These are phyloP conservation scores for Anas georgica DNA, from an alignment of 2,797 vertebrate species.

Conservation along the genomic window DNA sequence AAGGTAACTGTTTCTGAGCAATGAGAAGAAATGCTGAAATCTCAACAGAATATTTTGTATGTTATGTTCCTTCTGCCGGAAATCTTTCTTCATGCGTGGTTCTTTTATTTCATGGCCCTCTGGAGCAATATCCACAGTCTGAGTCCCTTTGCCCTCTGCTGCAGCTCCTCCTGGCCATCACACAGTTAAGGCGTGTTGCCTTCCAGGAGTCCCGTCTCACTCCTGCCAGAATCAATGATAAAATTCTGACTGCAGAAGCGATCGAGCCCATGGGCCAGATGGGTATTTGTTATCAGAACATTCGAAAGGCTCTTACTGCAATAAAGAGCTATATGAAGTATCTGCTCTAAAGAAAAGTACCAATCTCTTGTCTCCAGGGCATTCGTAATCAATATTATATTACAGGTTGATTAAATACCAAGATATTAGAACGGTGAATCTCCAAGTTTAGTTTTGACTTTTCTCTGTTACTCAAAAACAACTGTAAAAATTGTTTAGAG, in stretches of 20 bases:
- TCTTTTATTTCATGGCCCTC: neutral
- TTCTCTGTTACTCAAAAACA: slow-evolving; percentile 22
- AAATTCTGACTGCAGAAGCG: neutral
- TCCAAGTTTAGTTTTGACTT: slow-evolving; percentile 18
- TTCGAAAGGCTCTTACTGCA: slow-evolving; percentile 46
- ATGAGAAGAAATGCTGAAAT: neutral
- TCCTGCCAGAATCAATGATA: slow-evolving; percentile 31
- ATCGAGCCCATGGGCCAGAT: slow-evolving; percentile 1
- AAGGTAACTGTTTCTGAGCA: neutral
- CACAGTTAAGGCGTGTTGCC: neutral
- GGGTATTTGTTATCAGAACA: slow-evolving; percentile 50
- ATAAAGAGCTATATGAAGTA: slow-evolving; percentile 46
- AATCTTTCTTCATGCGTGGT: neutral
- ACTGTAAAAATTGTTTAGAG: slow-evolving; percentile 23
- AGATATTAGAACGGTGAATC: slow-evolving; percentile 44
- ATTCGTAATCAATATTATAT: slow-evolving; percentile 64
- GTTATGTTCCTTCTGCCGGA: neutral
- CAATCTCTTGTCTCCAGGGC: slow-evolving; percentile 3
- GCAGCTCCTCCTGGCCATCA: neutral
- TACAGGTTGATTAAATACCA: slow-evolving; percentile 51
- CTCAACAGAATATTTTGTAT: neutral
- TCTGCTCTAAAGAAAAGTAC: slow-evolving; percentile 31
- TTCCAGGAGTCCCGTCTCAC: neutral
- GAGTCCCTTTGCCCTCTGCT: neutral
- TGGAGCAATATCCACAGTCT: neutral